These are phyloP conservation scores for Cliona cf. orientalis DNA, from an alignment of 37 sponge, comb jelly and placozoan genomes.

Conservation along the genomic window DNA sequence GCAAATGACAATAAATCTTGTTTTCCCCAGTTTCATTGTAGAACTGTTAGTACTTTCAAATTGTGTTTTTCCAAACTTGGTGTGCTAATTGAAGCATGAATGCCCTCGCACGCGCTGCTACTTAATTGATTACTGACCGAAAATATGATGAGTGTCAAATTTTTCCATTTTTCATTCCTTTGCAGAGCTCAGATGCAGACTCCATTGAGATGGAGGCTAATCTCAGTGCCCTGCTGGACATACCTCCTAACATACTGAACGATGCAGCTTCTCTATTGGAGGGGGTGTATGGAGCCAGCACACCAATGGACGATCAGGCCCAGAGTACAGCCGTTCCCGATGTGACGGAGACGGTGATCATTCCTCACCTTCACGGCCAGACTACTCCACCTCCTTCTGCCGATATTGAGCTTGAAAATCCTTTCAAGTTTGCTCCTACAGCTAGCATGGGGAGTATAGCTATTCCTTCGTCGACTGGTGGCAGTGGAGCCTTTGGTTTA, in stretches of 20 bases:
- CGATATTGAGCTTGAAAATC: slow-evolving; percentile 21
- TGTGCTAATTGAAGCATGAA: too few relatives aligned
- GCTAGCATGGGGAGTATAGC: background rate
- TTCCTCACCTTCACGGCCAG: slow-evolving; percentile 17
- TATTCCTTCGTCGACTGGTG: background rate
- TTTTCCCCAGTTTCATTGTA: too few relatives aligned
- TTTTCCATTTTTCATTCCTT: too few relatives aligned
- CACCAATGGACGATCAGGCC: background rate
- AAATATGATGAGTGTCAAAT: too few relatives aligned
- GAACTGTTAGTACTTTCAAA: too few relatives aligned
- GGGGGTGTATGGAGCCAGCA: slow-evolving; percentile 16
- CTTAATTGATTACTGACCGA: too few relatives aligned
- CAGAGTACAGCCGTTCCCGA: background rate
- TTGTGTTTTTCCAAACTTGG: too few relatives aligned
- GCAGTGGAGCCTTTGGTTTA: background rate
- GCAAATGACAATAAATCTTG: too few relatives aligned
- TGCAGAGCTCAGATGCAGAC: too few relatives aligned
- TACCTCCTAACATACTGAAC: slow-evolving; percentile 49
- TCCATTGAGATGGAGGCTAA: too few relatives aligned
- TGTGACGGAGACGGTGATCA: background rate
- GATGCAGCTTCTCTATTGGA: slow-evolving; percentile 49
- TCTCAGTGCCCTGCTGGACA: slow-evolving; percentile 34
- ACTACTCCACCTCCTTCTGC: slow-evolving; percentile 45
- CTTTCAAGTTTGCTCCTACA: slow-evolving; percentile 26
- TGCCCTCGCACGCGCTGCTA: too few relatives aligned